phyloP scores from a whole-genome alignment of 2,888 invertebrate genomes.

The Dicyrtomina minuta region DNA sequence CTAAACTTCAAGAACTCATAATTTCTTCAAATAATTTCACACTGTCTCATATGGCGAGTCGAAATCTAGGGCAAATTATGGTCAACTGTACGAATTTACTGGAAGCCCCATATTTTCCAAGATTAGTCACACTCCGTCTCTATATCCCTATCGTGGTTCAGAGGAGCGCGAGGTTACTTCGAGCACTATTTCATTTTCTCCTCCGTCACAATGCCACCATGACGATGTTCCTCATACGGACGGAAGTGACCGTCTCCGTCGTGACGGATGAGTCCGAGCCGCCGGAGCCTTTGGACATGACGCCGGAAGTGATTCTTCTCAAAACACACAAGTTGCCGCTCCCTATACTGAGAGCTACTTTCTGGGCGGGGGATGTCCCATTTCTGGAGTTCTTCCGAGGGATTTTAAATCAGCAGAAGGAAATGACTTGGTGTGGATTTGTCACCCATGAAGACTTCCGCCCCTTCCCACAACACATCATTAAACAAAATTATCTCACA shows the following conservation, averaged over 20 bases:
- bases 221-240: constrained; percentile 27
- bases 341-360: constrained; percentile 19
- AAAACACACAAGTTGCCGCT: constrained; percentile 7
- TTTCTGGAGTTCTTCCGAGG: constrained; percentile 25
- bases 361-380: constrained; percentile 23
- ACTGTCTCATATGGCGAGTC: constrained; percentile 14
- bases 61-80: constrained; percentile 27
- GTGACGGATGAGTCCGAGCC: constrained; percentile 1
- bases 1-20: constrained; percentile 30
- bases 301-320: constrained; percentile 11
- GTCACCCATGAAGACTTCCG: constrained; percentile 31
- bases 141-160: constrained; percentile 25
- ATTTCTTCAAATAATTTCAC: constrained; percentile 31
- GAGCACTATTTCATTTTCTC: constrained; percentile 23
- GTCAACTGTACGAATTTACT: constrained; percentile 23
- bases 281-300: neutral
- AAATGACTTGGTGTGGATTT: constrained; percentile 29
- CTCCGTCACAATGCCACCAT: constrained; percentile 21
- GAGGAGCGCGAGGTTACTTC: constrained; percentile 14
- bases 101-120: constrained; percentile 22
- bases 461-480: constrained; percentile 21
- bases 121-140: constrained; percentile 27
- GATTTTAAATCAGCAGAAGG: constrained; percentile 20
- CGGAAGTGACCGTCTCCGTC: constrained; percentile 20
- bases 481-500: constrained; percentile 23